Base-by-base conservation (phyloP, 2,797 vertebrate species). In the Naso thynnoides region DNA sequence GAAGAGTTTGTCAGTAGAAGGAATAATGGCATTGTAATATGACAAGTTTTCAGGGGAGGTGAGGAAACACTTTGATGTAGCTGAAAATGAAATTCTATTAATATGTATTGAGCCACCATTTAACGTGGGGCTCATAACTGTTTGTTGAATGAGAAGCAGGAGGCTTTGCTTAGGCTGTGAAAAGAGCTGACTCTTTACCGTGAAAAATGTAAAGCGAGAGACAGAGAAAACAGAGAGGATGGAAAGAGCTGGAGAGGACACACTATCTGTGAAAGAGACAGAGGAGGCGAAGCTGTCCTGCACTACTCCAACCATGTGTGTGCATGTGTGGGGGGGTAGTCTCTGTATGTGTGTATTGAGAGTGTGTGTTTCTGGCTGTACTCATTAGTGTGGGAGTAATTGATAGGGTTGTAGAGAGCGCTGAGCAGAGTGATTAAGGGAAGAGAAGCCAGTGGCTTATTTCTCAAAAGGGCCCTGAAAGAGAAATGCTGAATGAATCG, bases 321-420 rank as follows among this genome's bases (percentile, higher is more conserved):
- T 72, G 76, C 70, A 77, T 74, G 74, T 60, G 33, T 57, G 31
- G 11, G 24, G 15, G 67, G 73, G 83, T 71, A 53, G 74, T 56
- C 27, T 52, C 24, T 14, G 24, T 18, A 65, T 75, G 83, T 71
- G 58, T 66, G 4, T 77, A 33, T 76, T 71, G 57, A 36, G 29
- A 23, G 64, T 63, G 70, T 83, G 79, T 74, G 81, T 83, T 77
- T 72, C 71, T 71, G 79, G 85, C 84, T 75, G 73, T 74, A 83
- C 91, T 94, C 90, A 92, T 94, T 94, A 92, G 87, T 87, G 85
- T 88, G 81, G 87, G 87, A 86, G 91, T 93, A 93, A 93, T 93
- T 92, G 92, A 94, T 92, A 90, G 89, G 88, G 88, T 92, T 92
- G 83, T 85, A 81, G 83, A 91, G 90, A 92, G 85, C 81, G 48